Evolutionary conservation across 2,797 vertebrate genomes (phyloP), one percentile per base, ranked within the genome.

Genomic region (Vireo griseus): DNA sequence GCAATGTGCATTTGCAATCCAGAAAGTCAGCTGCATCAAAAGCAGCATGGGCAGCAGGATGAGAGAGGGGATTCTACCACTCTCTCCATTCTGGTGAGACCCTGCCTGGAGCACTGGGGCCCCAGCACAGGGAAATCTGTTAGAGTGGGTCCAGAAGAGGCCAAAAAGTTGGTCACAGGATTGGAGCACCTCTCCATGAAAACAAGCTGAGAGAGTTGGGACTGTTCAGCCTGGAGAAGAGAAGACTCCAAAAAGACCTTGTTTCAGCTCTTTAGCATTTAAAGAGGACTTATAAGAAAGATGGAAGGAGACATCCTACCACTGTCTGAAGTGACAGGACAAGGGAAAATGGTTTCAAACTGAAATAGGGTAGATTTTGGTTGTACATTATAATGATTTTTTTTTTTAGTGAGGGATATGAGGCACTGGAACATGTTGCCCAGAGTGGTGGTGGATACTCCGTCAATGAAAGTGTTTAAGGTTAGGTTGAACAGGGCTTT

Each of bases 41-140:
- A 79, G 3, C 6, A 78, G 1, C 2, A 3, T 20, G 4, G 9
- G 4, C 7, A 74, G 19, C 9, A 74, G 22, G 15, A 22, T 0
- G 0, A 58, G 19, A 5, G 19, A 25, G 4, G 6, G 7, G 16
- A 76, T 68, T 68, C 5, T 83, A 2, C 1, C 28, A 6, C 26
- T 55, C 13, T 47, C 12, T 29, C 16, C 8, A 2, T 13, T 58
- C 24, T 54, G 3, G 3, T 37, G 45, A 52, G 4, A 83, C 4
- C 2, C 11, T 6, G 8, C 7, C 10, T 57, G 16, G 9, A 8
- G 1, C 11, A 10, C 24, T 33, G 48, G 17, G 4, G 2, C 4
- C 16, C 2, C 31, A 47, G 15, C 13, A 24, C 19, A 42, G 33
- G 25, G 67, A 39, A 63, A 22, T 16, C 13, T 75, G 8, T 45